A percentile compares a stretch with the other conserved stretches of the same genome.
These are phyloP conservation scores for Thecocarcelia acutangulata DNA, from an alignment of 2,888 invertebrate genomes.

Conservation along the genomic window DNA sequence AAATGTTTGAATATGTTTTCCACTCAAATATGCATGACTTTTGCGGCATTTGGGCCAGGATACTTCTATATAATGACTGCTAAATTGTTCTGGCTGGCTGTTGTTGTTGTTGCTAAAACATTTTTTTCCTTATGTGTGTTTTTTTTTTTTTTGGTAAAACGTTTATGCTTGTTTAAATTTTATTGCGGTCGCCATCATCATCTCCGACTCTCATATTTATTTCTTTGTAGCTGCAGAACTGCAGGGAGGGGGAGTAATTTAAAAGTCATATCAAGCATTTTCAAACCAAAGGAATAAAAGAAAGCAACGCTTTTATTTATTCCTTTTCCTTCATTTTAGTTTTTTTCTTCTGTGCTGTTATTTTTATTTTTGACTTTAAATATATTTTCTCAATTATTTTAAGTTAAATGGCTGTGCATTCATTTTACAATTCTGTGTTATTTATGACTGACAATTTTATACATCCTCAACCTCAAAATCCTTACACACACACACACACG, in stretches of 20 bases:
- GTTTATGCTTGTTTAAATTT: constrained; percentile 68
- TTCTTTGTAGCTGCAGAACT: background rate
- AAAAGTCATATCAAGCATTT: constrained; percentile 11
- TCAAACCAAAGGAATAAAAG: constrained; percentile 14
- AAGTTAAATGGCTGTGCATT: constrained; percentile 66
- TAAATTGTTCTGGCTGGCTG: constrained; percentile 56
- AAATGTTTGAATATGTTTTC: constrained; percentile 48
- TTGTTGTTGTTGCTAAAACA: background rate
- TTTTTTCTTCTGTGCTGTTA: background rate
- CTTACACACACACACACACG: background rate
- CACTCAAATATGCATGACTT: constrained; percentile 62
- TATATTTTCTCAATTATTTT: constrained; percentile 58
- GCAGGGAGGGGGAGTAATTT: background rate
- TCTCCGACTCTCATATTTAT: constrained; percentile 54
- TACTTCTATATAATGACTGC: constrained; percentile 58
- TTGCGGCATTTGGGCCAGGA: constrained; percentile 66
- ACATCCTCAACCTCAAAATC: constrained; percentile 28
- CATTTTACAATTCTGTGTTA: constrained; percentile 67
- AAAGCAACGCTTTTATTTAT: constrained; percentile 30
- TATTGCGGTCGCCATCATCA: constrained; percentile 69
- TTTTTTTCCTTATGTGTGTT: constrained; percentile 14
- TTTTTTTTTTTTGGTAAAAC: constrained; percentile 48
- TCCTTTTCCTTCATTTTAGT: background rate
- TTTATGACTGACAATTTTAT: constrained; percentile 69
- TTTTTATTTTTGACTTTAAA: constrained; percentile 17